Conservation (phyloP, 2,888 invertebrate genomes). For the Melieria picta region DNA sequence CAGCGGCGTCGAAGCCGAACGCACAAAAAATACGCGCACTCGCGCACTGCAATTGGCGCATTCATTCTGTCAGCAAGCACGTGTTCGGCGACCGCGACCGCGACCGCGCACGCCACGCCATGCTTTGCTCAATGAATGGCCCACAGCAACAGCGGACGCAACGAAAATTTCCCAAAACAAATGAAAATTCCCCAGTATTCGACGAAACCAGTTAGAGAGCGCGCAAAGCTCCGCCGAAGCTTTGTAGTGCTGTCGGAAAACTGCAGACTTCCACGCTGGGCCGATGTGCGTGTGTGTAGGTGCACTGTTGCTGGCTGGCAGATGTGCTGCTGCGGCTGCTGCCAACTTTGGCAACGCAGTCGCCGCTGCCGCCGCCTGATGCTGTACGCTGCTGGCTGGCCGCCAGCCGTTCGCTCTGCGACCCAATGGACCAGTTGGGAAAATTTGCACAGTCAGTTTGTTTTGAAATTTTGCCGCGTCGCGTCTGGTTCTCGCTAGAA, state of each 20-base stretch:
- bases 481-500: constrained; percentile 16
- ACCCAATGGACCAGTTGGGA: constrained; percentile 55
- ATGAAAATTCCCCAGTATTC: too few species aligned
- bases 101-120: too few species aligned
- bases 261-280: constrained; percentile 8
- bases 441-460: constrained; percentile 59
- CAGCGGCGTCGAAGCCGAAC: too few species aligned
- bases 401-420: constrained; percentile 22
- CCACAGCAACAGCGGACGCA: too few species aligned
- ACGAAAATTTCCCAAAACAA: too few species aligned
- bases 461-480: constrained; percentile 41
- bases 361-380: constrained; percentile 47
- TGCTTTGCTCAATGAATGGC: too few species aligned
- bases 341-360: constrained; percentile 8
- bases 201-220: too few species aligned
- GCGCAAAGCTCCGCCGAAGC: too few species aligned
- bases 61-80: too few species aligned
- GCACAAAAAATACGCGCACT: too few species aligned
- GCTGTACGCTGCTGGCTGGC: constrained; percentile 31
- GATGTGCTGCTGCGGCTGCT: background rate
- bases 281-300: constrained; percentile 28
- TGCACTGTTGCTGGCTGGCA: constrained; percentile 26
- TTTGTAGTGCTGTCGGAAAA: constrained; percentile 8
- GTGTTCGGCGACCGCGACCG: too few species aligned
- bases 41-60: too few species aligned